Conservation (phyloP, 1,140 invertebrate species). For the Propsilocerus akamusi region DNA sequence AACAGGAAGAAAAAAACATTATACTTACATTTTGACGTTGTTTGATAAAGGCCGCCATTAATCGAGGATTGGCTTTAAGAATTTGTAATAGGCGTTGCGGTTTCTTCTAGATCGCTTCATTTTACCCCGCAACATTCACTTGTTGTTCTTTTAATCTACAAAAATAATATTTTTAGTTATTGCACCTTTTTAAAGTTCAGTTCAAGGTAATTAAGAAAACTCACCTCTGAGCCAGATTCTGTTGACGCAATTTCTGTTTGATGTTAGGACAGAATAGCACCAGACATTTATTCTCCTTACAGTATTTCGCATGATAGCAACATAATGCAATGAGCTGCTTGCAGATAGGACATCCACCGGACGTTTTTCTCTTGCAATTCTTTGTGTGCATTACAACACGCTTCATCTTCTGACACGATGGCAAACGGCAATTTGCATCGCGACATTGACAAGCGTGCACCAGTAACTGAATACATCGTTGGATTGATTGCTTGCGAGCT, state of each 20-base stretch:
- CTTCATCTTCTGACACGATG: slow-evolving; percentile 98
- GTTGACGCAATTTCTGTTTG: slow-evolving; percentile 91
- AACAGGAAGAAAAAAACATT: not conserved
- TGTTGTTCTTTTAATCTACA: slow-evolving; percentile 66
- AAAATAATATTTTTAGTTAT: not conserved
- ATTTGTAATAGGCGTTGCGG: slow-evolving; percentile 85
- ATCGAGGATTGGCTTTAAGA: slow-evolving; percentile 81
- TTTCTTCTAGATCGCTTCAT: slow-evolving; percentile 75
- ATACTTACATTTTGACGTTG: slow-evolving; percentile 40
- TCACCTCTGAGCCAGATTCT: slow-evolving; percentile 80
- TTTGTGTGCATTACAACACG: slow-evolving; percentile 92
- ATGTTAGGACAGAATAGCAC: slow-evolving; percentile 98
- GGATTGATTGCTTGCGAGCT: slow-evolving; percentile 83
- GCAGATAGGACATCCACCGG: slow-evolving; percentile 93
- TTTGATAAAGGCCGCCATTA: slow-evolving; percentile 95
- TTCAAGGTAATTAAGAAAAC: slow-evolving; percentile 36
- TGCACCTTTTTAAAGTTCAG: slow-evolving; percentile 5
- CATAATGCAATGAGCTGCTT: slow-evolving; percentile 97
- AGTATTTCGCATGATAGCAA: slow-evolving; percentile 98
- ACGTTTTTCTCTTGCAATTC: slow-evolving; percentile 87
- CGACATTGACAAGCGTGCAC: slow-evolving; percentile 96
- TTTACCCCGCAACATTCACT: slow-evolving; percentile 31
- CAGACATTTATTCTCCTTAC: slow-evolving; percentile 85
- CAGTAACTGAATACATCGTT: slow-evolving; percentile 91
- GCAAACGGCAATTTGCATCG: slow-evolving; percentile 92